phyloP scores from a whole-genome alignment of 2,113 vertebrate genomes.

The Accipiter cooperii region DNA sequence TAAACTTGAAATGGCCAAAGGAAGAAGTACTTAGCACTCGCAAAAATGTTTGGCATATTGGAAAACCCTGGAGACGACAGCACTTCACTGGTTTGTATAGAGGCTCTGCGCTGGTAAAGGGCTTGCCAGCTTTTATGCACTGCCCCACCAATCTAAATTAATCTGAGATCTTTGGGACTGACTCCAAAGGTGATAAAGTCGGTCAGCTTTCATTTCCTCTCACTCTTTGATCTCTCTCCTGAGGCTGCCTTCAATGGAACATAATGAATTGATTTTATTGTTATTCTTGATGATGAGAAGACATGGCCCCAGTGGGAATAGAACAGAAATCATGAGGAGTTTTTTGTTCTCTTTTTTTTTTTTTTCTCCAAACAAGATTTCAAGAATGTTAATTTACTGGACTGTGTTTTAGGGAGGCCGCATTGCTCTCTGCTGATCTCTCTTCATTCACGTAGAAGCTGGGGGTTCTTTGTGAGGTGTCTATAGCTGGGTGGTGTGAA shows the following conservation, averaged over 20 bases:
- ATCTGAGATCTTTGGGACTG: slow-evolving; percentile 48
- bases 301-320: not conserved
- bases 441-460: not conserved
- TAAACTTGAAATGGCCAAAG: slow-evolving; percentile 12
- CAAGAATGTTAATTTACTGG: not conserved
- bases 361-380: not conserved
- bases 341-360: not conserved
- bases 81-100: not conserved
- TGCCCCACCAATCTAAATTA: slow-evolving; percentile 49
- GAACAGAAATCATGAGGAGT: not conserved
- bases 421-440: not conserved
- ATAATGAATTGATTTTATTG: slow-evolving; percentile 57
- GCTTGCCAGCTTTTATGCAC: not conserved
- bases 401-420: not conserved
- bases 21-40: slow-evolving; percentile 17
- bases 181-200: slow-evolving; percentile 54
- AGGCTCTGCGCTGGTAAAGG: not conserved
- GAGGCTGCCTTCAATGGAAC: slow-evolving; percentile 19
- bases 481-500: not conserved
- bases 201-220: slow-evolving; percentile 55
- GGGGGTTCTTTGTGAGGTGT: not conserved
- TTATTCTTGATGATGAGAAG: slow-evolving; percentile 33
- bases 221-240: slow-evolving; percentile 49
- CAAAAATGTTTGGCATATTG: not conserved
- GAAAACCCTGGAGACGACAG: not conserved